Evolutionary conservation across 2,888 invertebrate genomes (phyloP), one percentile per base, ranked within the genome.

Genomic region (Dysmachus trigonus): DNA sequence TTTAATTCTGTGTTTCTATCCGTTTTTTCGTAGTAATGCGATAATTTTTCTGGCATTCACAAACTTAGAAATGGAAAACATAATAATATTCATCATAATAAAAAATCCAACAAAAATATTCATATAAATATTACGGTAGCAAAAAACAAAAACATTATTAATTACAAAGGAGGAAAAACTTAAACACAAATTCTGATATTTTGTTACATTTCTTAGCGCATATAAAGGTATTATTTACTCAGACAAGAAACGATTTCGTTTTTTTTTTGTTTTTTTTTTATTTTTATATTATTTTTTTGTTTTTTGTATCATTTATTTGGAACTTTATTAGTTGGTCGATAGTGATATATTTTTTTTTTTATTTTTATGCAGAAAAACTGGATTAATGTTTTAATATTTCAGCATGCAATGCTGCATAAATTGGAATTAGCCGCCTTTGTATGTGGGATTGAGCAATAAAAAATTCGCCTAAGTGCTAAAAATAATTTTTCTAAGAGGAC

Each of bases 231-330:
- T 33, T 81, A 33, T 33, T n/a, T 62, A 62, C 18, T 81, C 62
- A 81, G 81, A 81, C 81, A 81, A 81, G 81, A 81, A 81, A 81
- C 81, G 53, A 81, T 81, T 81, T 81, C 62, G 35, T 81, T 53
- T 81, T 62, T 10, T 62, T 27, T 4, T 62, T 6, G 7, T 53
- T 53, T 62, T 62, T n/a, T 51, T 51, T n/a, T 4, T 41, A 4
- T n/a, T 15, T 22, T 62, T 22, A 10, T 62, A 22, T 62, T 62
- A 22, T 22, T 53, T 22, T 1, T 22, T 18, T 10, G 2, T 27
- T 62, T 62, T 18, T 62, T 62, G 7, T 62, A 62, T 22, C 10
- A 22, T 22, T 62, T 81, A 81, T 81, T 81, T 81, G 81, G 81
- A 81, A 81, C 62, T 53, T 81, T 81, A 62, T 53, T 51, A 81